Conservation (phyloP, 2,888 invertebrate species). For the Cancer borealis region DNA sequence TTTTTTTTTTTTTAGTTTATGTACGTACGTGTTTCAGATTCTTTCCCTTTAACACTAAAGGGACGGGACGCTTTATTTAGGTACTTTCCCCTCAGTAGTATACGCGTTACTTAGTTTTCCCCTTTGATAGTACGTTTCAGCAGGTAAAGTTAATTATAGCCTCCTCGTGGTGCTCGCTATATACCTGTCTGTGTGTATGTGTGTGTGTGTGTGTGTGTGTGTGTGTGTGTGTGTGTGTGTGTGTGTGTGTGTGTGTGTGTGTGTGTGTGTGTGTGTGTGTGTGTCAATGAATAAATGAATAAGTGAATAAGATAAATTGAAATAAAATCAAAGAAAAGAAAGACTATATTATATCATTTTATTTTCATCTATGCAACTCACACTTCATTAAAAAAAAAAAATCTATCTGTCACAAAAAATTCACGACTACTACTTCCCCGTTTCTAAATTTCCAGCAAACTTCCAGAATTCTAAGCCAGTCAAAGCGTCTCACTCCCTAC, state of each 20-base stretch:
- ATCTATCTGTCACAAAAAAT: neutral
- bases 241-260: constrained; percentile 10
- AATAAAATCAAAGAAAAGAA: too few relatives aligned
- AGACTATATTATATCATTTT: neutral
- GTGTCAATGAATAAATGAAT: too few relatives aligned
- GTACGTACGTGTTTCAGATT: neutral
- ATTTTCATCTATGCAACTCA: neutral
- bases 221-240: neutral
- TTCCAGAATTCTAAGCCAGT: too few relatives aligned
- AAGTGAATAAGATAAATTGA: too few relatives aligned
- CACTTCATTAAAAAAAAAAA: neutral
- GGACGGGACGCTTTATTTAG: neutral
- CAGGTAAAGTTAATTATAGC: neutral
- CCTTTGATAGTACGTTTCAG: neutral
- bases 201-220: neutral
- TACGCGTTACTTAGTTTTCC: neutral
- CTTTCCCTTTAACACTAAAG: neutral
- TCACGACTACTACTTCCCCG: neutral
- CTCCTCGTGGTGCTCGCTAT: too few relatives aligned
- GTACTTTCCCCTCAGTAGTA: neutral
- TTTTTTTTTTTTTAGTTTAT: neutral
- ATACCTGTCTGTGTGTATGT: neutral
- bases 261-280: constrained; percentile 15
- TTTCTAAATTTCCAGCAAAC: neutral
- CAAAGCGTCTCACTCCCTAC: too few relatives aligned